phyloP scores from a whole-genome alignment of 2,113 vertebrate species.

The Anoura caudifer region DNA sequence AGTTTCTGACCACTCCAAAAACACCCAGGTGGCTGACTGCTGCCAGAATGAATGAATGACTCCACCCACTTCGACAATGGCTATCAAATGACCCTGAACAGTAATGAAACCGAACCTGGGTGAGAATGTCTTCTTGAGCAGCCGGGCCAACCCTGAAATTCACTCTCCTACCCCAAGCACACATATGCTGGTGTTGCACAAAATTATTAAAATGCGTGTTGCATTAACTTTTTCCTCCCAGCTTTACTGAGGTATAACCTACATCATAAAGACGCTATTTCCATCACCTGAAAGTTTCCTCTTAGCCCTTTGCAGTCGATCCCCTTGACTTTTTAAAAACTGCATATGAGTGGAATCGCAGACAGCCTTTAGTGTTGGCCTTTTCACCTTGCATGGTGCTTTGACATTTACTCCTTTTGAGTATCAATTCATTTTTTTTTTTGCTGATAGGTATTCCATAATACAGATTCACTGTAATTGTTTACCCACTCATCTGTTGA shows the following conservation, averaged over 20 bases:
- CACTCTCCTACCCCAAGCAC: not conserved
- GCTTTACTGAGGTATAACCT: not conserved
- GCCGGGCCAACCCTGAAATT: not conserved
- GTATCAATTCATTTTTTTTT: not conserved
- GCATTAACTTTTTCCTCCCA: not conserved
- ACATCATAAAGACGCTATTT: not conserved
- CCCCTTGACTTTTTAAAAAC: not conserved
- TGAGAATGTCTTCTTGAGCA: not conserved
- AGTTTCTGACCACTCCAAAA: not conserved
- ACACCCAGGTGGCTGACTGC: not conserved
- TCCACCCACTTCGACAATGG: not conserved
- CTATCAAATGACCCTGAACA: not conserved
- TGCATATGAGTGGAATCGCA: not conserved
- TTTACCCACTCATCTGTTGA: not conserved
- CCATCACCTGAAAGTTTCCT: not conserved
- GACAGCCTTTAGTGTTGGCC: not conserved
- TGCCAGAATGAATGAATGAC: not conserved
- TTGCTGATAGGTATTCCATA: not conserved
- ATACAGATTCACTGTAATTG: not conserved
- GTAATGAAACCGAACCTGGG: not conserved
- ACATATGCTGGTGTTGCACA: fast-evolving
- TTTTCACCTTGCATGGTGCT: not conserved
- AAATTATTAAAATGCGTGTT: not conserved
- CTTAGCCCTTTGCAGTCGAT: not conserved
- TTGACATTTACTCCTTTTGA: not conserved